Base-by-base conservation (phyloP, 2,888 invertebrate genomes). In the Apoderus coryli region DNA sequence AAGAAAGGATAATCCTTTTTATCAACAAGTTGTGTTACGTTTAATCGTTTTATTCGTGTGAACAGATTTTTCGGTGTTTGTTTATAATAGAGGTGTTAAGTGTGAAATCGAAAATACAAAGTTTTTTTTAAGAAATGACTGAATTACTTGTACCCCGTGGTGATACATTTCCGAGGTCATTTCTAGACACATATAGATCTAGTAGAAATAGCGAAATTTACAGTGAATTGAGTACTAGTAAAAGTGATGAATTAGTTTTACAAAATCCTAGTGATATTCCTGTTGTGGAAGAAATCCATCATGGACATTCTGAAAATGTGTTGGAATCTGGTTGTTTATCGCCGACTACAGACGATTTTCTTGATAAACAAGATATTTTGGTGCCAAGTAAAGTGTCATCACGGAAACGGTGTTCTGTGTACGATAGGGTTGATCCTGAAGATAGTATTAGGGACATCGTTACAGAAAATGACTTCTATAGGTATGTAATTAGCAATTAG, bases 361-460 rank as follows among this genome's bases (percentile, higher is more conserved):
- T 56, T 24, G 55, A 57, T 27, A 53, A 53, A 36, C 41, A 52
- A 12, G 53, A 55, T 38, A 36, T 50, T 27, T 41, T 50, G 31
- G 31, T 50, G 27, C 39, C 50, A 4, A 31, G 22, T n/a, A 37
- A 34, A 15, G 37, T 29, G 30, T 38, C 36, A 19, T 29, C 40
- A n/a, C 40, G 52, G 33, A 54, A 57, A 38, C 48, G 56, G 34
- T 49, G 53, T 14, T 54, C 57, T 15, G 56, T 61, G 5, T 60
- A 61, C 43, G 69, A 69, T 46, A 55, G 63, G 39, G 60, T 69
- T 29, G 69, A 70, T 49, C 69, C 71, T n/a, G 69, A 69, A 47
- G 69, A 69, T 44, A 68, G 68, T 39, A 69, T 71, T 38, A 56
- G 69, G 31, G 71, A 70, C 48, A 70, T 71, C 45, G 65, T 71